Conservation (phyloP, 2,797 vertebrate genomes). For the Monodelphis domestica region DNA sequence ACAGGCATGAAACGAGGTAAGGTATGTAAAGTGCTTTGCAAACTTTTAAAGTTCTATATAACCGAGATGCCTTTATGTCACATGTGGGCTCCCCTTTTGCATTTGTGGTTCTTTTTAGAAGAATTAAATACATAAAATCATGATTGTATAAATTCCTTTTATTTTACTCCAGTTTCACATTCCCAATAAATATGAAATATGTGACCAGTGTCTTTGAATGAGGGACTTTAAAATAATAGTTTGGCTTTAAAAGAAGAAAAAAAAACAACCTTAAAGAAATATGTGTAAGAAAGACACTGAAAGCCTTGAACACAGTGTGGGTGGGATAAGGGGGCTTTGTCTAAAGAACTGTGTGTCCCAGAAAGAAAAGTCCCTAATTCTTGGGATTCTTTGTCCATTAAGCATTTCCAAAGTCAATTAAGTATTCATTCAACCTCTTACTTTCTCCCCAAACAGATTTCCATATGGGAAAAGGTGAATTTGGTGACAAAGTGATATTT, state of each 20-base stretch:
- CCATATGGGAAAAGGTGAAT: not conserved
- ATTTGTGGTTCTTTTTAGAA: not conserved
- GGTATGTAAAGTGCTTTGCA: not conserved
- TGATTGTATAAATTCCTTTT: not conserved
- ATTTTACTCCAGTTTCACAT: not conserved
- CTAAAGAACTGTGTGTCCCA: accelerated
- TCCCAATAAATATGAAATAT: not conserved
- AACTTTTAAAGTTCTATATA: not conserved
- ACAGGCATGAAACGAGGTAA: not conserved
- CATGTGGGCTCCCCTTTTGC: not conserved
- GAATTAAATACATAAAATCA: not conserved
- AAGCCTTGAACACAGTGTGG: not conserved
- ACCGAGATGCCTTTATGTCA: not conserved
- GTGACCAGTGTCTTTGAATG: not conserved
- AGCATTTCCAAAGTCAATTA: not conserved
- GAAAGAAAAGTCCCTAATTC: not conserved
- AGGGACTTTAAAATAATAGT: not conserved
- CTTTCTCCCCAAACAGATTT: not conserved
- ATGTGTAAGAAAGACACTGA: not conserved
- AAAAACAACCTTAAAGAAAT: not conserved
- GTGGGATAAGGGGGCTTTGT: accelerated
- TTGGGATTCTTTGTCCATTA: not conserved
- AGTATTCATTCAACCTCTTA: not conserved
- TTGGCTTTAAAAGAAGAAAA: slow-evolving; percentile 31
- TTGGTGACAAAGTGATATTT: not conserved